Evolutionary conservation across 2,888 invertebrate species (phyloP).

Genomic region (Cephus nigrinus): DNA sequence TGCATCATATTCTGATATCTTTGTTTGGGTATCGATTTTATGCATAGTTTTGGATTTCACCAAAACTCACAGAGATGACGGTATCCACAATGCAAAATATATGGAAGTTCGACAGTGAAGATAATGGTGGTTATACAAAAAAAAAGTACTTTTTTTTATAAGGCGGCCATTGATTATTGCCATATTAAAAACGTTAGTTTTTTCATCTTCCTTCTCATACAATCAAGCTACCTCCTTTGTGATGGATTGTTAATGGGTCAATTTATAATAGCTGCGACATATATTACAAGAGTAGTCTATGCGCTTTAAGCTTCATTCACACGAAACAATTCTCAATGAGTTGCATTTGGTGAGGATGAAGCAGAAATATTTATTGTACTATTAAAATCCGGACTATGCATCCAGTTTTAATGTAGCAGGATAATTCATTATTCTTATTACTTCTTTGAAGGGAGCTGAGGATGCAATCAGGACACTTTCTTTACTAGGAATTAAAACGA

Average conservation of each 20-base stretch:
- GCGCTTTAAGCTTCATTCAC: slow-evolving; percentile 33
- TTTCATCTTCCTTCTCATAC: background rate
- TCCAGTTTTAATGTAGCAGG: background rate
- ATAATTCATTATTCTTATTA: background rate
- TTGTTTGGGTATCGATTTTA: background rate
- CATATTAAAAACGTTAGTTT: background rate
- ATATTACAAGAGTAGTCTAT: background rate
- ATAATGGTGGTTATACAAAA: background rate
- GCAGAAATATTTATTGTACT: background rate
- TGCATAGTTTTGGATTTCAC: background rate
- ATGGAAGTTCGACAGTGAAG: background rate
- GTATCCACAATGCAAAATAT: background rate
- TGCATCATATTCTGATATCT: background rate
- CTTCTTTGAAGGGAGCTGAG: background rate
- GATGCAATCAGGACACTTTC: background rate
- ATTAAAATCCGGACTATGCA: background rate
- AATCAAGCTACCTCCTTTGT: background rate
- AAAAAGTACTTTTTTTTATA: background rate
- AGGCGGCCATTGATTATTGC: background rate
- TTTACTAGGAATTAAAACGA: background rate
- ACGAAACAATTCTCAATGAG: slow-evolving; percentile 35
- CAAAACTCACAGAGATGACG: background rate
- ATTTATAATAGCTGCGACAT: background rate
- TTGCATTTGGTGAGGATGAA: slow-evolving; percentile 35
- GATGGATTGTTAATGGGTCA: background rate